Conservation (phyloP, 2,888 invertebrate genomes). For the Heteromurus nitidus region DNA sequence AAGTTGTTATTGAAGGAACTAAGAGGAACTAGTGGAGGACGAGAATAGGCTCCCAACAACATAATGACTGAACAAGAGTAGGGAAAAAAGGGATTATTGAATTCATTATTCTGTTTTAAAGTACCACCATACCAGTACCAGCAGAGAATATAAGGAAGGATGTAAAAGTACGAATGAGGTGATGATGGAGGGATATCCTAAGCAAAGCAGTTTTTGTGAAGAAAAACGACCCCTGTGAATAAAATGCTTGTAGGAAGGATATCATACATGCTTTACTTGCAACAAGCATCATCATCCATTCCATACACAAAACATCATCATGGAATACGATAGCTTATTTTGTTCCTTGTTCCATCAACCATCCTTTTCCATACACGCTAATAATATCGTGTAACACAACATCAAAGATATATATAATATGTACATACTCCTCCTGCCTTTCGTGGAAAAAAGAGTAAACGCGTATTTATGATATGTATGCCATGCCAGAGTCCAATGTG, state of each 20-base stretch:
- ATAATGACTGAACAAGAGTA: constrained; percentile 38
- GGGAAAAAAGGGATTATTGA: constrained; percentile 39
- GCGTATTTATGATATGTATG: constrained; percentile 1
- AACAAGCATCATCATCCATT: too few relatives aligned
- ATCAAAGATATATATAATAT: not conserved
- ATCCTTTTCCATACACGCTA: constrained; percentile 29
- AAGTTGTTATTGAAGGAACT: too few relatives aligned
- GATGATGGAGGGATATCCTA: constrained; percentile 48
- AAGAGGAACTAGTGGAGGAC: too few relatives aligned
- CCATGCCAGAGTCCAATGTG: not conserved
- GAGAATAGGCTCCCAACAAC: too few relatives aligned
- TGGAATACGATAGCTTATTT: constrained; percentile 22
- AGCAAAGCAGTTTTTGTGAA: constrained; percentile 7
- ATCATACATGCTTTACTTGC: not conserved
- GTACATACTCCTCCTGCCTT: constrained; percentile 13
- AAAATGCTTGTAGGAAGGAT: not conserved
- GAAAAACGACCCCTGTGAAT: constrained; percentile 11
- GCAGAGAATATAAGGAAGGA: constrained; percentile 25
- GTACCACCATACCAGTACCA: constrained; percentile 41
- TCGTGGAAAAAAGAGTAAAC: constrained; percentile 30
- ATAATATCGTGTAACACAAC: constrained; percentile 41
- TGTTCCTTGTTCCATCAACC: constrained; percentile 41
- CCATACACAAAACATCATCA: constrained; percentile 7
- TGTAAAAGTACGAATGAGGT: constrained; percentile 11
- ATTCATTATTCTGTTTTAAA: constrained; percentile 39